Evolutionary conservation across 1,140 invertebrate species (phyloP).

Genomic region (Macrostomum lignano): DNA sequence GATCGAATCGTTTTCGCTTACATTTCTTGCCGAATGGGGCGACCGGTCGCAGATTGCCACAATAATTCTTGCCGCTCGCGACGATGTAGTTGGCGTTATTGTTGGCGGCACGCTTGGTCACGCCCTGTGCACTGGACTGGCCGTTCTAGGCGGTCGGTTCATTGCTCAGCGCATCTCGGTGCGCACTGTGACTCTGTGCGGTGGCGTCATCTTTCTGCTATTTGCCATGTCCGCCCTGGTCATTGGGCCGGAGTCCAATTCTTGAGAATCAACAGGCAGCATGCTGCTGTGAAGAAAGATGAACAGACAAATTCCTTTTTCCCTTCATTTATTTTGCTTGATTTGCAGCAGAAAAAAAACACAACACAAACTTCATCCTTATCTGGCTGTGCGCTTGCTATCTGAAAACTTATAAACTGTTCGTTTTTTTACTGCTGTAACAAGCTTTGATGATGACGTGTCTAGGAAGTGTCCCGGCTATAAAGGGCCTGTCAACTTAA

Average conservation of each 20-base stretch:
- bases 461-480: no score
- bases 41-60: constrained; percentile 85
- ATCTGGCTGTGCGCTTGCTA: no score
- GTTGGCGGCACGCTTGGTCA: constrained; percentile 71
- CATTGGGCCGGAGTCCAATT: no score
- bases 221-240: constrained; percentile 68
- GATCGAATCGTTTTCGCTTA: constrained; percentile 68
- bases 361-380: no score
- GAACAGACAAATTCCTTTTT: no score
- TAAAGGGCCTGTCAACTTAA: no score
- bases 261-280: constrained; percentile 12
- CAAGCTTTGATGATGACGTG: no score
- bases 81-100: constrained; percentile 69
- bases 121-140: constrained; percentile 68
- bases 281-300: no score
- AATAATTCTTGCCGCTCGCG: constrained; percentile 67
- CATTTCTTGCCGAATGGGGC: constrained; percentile 93
- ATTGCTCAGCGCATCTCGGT: constrained; percentile 82
- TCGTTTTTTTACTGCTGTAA: no score
- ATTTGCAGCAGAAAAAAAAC: no score
- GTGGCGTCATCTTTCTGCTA: constrained; percentile 62
- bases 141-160: constrained; percentile 73
- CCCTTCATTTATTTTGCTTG: no score
- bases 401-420: no score
- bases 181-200: constrained; percentile 58